phyloP scores from a whole-genome alignment of 2,797 vertebrate species.

The Melanotaenia maccullochi region DNA sequence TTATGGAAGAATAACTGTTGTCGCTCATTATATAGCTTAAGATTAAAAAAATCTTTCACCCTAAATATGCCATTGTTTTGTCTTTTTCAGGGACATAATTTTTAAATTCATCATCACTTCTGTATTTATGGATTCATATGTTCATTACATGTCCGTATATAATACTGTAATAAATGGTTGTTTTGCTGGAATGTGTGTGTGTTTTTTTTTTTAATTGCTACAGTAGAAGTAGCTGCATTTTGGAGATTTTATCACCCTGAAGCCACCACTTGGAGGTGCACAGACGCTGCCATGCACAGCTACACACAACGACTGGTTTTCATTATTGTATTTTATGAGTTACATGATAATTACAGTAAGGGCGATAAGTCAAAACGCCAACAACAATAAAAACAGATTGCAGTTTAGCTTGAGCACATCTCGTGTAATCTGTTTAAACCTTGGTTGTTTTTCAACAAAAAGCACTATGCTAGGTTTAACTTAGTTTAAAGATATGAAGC shows the following conservation, averaged over 20 bases:
- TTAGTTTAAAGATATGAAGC: neutral
- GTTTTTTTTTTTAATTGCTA: neutral
- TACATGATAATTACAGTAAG: conserved; percentile 1
- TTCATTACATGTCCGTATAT: conserved; percentile 48
- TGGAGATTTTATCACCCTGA: neutral
- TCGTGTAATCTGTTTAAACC: neutral
- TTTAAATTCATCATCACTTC: conserved; percentile 9
- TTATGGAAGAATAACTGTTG: neutral
- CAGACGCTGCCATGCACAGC: conserved; percentile 2
- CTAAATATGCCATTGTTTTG: conserved; percentile 1
- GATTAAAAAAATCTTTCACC: neutral
- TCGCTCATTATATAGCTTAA: too few species aligned
- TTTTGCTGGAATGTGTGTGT: conserved; percentile 1
- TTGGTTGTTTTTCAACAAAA: conserved; percentile 1
- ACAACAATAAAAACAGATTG: conserved; percentile 6
- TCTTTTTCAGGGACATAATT: conserved; percentile 4
- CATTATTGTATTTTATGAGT: conserved; percentile 11
- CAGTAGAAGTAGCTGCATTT: neutral
- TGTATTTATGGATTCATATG: conserved; percentile 22
- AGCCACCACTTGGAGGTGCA: conserved; percentile 65
- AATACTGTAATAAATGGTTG: conserved; percentile 60
- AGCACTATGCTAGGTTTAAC: neutral
- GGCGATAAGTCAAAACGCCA: neutral
- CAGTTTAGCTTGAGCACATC: neutral
- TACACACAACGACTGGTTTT: conserved; percentile 12